Evolutionary conservation across 2,888 invertebrate species (phyloP), one percentile per base, ranked within the genome.

Genomic region (Schizaphis graminum): DNA sequence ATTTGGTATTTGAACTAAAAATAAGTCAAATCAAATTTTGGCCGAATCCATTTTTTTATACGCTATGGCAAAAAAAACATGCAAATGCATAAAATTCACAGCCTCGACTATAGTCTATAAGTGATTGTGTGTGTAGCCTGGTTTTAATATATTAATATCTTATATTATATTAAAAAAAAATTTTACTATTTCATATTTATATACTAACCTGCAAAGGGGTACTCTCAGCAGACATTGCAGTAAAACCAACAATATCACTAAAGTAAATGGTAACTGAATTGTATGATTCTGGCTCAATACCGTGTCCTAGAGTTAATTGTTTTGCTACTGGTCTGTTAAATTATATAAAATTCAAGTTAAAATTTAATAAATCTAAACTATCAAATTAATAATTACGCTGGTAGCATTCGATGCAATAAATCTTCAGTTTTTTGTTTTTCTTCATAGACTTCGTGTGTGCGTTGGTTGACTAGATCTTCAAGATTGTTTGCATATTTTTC

Each of bases 241-340:
- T 99, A 96, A 99, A 99, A 95, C 99, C 99, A 95, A 99, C 99
- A 96, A 99, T 99, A 96, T 99, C 99, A 96, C 99, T 99, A 96
- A 99, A 99, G 96, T 99, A 99, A 95, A 99, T 99, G 87, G 99
- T 99, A 95, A 99, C 99, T 95, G 97, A 97, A 96, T 98, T 98
- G 96, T 98, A 99, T 13, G 98, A 98, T 96, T 99, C 99, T 2
- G 99, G 99, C 96, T 98, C 98, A 21, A 99, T 98, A 61, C 98
- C 98, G 95, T 98, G 97, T 89, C 99, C 99, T 95, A 97, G 97
- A 93, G 99, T 98, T 95, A 99, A 96, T 95, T 98, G 97, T 95
- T 97, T 97, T 93, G 99, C 99, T 95, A 99, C 99, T 56, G 98
- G 97, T 96, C 98, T 98, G 96, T n/a, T 94, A 28, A 91, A 21